phyloP scores from a whole-genome alignment of 2,888 invertebrate genomes.

The Ganaspis brasiliensis region DNA sequence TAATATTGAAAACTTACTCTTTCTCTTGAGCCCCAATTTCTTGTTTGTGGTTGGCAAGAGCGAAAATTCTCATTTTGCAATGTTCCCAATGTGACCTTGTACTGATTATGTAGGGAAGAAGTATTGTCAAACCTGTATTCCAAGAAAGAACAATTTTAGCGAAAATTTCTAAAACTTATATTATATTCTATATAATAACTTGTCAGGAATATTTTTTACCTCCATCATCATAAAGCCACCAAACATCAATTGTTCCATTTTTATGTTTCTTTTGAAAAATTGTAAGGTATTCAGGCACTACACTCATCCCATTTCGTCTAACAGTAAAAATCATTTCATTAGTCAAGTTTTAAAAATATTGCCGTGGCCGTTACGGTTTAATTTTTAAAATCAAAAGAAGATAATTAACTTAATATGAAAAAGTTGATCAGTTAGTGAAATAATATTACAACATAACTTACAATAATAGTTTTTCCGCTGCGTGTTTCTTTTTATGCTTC shows the following conservation, averaged over 20 bases:
- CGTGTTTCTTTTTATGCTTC: conserved; percentile 74
- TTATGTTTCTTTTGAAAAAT: conserved; percentile 90
- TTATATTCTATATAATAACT: background rate
- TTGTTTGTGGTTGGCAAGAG: conserved; percentile 89
- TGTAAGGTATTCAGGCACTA: conserved; percentile 86
- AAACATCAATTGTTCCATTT: conserved; percentile 93
- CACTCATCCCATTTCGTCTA: conserved; percentile 70
- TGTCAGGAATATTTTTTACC: conserved; percentile 79
- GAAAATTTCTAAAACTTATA: background rate
- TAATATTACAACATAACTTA: conserved; percentile 55
- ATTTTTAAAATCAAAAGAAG: too few relatives aligned
- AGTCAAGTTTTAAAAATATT: too few relatives aligned
- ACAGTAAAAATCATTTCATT: too few relatives aligned
- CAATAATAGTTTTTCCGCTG: conserved; percentile 73
- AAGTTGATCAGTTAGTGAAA: background rate
- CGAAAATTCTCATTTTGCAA: conserved; percentile 91
- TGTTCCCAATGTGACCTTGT: conserved; percentile 89
- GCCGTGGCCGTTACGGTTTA: too few relatives aligned
- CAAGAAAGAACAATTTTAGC: background rate
- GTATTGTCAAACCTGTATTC: conserved; percentile 86
- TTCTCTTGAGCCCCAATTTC: conserved; percentile 91
- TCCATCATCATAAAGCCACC: conserved; percentile 98
- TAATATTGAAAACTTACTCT: conserved; percentile 84
- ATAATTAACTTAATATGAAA: too few relatives aligned
- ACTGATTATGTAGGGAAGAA: conserved; percentile 92